Percentiles rank a stretch among this genome's conserved stretches.
Evolutionary conservation across 2,888 invertebrate species (phyloP).

Genomic region (Aphelenchoides bicaudatus): DNA sequence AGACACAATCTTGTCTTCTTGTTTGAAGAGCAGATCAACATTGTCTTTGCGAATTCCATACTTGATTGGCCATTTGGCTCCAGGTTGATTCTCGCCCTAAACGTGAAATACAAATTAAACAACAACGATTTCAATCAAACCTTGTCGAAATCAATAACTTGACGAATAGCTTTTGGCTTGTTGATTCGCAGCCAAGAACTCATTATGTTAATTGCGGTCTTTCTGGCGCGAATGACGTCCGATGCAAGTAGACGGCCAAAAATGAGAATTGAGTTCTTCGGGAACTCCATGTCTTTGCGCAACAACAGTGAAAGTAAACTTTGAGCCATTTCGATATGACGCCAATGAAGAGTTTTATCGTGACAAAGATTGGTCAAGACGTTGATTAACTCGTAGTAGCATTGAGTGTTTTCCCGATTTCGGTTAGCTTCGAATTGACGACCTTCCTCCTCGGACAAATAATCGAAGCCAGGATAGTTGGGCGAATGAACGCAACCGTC

Average conservation of each 20-base stretch:
- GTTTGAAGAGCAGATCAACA: slow-evolving; percentile 73
- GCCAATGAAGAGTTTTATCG: slow-evolving; percentile 68
- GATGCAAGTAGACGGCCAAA: slow-evolving; percentile 71
- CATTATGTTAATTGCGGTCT: slow-evolving; percentile 63
- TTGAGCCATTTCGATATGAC: slow-evolving; percentile 74
- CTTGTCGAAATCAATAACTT: background rate
- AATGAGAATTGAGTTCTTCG: slow-evolving; percentile 69
- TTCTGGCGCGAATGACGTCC: slow-evolving; percentile 77
- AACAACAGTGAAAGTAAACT: slow-evolving; percentile 73
- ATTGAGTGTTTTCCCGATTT: slow-evolving; percentile 26
- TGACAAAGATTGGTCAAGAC: slow-evolving; percentile 33
- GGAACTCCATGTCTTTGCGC: slow-evolving; percentile 67
- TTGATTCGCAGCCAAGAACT: slow-evolving; percentile 53
- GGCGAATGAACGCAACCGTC: slow-evolving; percentile 17
- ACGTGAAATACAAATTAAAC: slow-evolving; percentile 1
- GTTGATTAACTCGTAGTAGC: slow-evolving; percentile 36
- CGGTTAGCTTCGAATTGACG: slow-evolving; percentile 16
- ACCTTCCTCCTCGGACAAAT: slow-evolving; percentile 14
- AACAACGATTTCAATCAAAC: background rate
- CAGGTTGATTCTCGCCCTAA: slow-evolving; percentile 35
- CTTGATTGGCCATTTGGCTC: slow-evolving; percentile 53
- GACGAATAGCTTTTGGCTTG: slow-evolving; percentile 50
- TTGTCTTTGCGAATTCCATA: slow-evolving; percentile 69
- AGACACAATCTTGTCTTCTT: slow-evolving; percentile 67
- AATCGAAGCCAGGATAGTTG: slow-evolving; percentile 5